Evolutionary conservation across 2,888 invertebrate species (phyloP).

Genomic region (Chaitophorus viminalis): DNA sequence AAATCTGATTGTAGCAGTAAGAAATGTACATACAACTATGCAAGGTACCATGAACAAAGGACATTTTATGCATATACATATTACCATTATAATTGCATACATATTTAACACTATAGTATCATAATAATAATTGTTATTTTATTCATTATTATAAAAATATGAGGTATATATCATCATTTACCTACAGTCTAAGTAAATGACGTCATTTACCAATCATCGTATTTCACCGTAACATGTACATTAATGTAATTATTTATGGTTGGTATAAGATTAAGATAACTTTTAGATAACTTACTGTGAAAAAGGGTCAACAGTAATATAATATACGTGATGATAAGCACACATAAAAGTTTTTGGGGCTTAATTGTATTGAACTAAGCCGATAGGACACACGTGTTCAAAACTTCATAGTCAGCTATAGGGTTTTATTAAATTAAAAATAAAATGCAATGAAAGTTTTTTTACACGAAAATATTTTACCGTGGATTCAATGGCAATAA

Average conservation of each 20-base stretch:
- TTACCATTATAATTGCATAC: too few species aligned
- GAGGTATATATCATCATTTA: too few species aligned
- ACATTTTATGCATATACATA: too few species aligned
- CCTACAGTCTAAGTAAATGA: too few species aligned
- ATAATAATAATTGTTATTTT: too few species aligned
- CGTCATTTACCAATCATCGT: too few species aligned
- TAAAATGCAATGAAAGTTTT: background rate
- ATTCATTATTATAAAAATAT: too few species aligned
- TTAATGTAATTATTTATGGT: background rate
- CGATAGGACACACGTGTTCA: background rate
- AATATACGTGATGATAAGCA: background rate
- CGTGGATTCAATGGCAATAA: background rate
- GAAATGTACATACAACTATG: too few species aligned
- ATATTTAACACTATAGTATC: too few species aligned
- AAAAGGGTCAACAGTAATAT: background rate
- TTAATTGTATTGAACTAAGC: background rate
- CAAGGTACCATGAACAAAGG: too few species aligned
- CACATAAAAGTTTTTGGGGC: background rate
- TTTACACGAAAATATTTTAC: background rate
- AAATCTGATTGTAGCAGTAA: too few species aligned
- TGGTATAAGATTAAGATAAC: background rate
- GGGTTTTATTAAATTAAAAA: background rate
- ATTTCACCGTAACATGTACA: too few species aligned
- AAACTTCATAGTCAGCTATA: background rate
- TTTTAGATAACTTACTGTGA: background rate